These are phyloP conservation scores for Mus minutoides DNA, from an alignment of 2,797 vertebrate genomes.

Conservation along the genomic window DNA sequence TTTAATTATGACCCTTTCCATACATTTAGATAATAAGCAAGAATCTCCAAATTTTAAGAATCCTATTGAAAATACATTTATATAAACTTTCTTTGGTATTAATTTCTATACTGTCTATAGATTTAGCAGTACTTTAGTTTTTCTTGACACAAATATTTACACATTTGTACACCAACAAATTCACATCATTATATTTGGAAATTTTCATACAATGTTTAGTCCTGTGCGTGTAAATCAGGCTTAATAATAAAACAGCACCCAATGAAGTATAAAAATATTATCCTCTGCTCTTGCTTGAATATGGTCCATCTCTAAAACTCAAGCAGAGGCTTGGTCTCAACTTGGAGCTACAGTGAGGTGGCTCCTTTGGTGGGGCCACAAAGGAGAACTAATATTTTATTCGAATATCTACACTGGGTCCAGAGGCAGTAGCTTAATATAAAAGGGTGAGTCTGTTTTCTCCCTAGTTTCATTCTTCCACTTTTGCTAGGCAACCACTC, in stretches of 20 bases:
- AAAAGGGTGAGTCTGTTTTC: no score
- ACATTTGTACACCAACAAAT: not conserved
- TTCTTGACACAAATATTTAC: not conserved
- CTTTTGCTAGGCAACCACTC: not conserved
- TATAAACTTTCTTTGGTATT: not conserved
- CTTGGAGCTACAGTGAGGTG: not conserved
- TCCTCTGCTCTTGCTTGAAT: not conserved
- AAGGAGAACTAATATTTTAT: not conserved
- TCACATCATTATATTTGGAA: not conserved
- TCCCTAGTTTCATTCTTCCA: not conserved
- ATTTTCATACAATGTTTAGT: not conserved
- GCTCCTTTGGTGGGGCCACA: not conserved
- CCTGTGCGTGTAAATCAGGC: not conserved
- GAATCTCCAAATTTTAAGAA: slow-evolving; percentile 1
- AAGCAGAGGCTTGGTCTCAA: not conserved
- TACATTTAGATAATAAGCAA: not conserved
- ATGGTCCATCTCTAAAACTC: not conserved
- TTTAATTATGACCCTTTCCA: not conserved
- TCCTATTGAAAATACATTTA: not conserved
- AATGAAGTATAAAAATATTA: not conserved
- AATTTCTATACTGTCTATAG: not conserved
- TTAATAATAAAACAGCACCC: not conserved
- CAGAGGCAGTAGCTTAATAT: not conserved
- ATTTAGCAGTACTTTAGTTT: not conserved
- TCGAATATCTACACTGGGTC: not conserved